These are phyloP conservation scores for Cervus canadensis DNA, from an alignment of 2,113 vertebrate species.

Conservation along the genomic window DNA sequence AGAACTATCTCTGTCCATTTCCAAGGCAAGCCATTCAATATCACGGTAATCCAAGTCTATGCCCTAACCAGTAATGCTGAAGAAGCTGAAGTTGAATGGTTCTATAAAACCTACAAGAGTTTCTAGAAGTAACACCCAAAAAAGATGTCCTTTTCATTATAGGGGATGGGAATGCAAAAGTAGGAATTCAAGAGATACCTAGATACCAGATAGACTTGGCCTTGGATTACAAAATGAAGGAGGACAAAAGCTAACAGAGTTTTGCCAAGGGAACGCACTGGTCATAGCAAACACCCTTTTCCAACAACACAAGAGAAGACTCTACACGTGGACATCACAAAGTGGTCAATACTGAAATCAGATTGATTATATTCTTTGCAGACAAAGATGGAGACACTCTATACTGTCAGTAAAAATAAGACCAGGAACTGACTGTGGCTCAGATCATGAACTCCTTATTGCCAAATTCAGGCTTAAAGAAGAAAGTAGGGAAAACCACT, in stretches of 20 bases:
- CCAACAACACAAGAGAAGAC: background rate
- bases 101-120: background rate
- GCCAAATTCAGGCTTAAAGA: background rate
- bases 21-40: background rate
- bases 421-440: background rate
- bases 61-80: background rate
- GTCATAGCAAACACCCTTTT: background rate
- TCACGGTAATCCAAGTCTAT: background rate
- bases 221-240: background rate
- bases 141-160: background rate
- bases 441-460: background rate
- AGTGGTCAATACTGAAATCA: background rate
- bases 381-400: background rate
- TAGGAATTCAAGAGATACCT: background rate
- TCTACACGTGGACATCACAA: background rate
- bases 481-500: background rate
- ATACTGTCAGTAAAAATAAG: background rate
- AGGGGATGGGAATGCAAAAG: background rate
- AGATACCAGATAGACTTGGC: background rate
- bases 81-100: background rate
- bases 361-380: background rate
- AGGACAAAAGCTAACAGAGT: background rate
- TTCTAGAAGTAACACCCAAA: background rate
- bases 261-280: background rate
- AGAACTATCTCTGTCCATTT: accelerated